These are phyloP conservation scores for Oceanodroma tethys DNA, from an alignment of 2,113 vertebrate genomes.

Conservation along the genomic window DNA sequence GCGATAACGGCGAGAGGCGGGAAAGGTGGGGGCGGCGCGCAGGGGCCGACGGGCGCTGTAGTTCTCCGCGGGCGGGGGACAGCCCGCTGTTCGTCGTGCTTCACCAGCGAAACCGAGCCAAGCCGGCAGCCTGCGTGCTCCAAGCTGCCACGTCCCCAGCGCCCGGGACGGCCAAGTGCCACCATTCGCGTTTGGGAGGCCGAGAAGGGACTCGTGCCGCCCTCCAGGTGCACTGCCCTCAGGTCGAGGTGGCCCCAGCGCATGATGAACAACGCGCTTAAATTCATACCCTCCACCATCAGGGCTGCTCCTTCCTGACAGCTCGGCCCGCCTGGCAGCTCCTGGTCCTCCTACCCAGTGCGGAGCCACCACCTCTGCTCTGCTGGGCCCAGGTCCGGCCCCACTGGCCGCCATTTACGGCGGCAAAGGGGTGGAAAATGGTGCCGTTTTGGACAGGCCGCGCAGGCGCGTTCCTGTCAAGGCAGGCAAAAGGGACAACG, in stretches of 20 bases:
- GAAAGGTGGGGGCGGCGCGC: not conserved
- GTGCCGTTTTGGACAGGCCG: not conserved
- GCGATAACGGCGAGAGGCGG: not conserved
- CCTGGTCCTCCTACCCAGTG: rapidly evolving
- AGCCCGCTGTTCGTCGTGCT: rapidly evolving
- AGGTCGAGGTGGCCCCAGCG: not conserved
- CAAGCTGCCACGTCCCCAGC: rapidly evolving
- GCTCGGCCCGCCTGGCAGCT: not conserved
- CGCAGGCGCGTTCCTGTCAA: not conserved
- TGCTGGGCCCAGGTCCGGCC: not conserved
- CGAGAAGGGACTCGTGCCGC: not conserved
- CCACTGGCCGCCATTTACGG: not conserved
- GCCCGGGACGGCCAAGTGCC: not conserved
- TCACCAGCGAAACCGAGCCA: rapidly evolving
- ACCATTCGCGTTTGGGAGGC: rapidly evolving
- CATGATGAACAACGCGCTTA: rapidly evolving
- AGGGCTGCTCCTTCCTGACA: not conserved
- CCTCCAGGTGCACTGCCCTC: not conserved
- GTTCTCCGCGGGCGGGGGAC: not conserved
- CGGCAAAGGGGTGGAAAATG: not conserved
- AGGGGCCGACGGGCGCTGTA: conserved; percentile 70
- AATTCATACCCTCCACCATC: rapidly evolving
- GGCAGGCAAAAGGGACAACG: rapidly evolving
- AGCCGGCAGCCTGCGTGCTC: not conserved
- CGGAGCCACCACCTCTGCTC: rapidly evolving